Evolutionary conservation across 35 echinoderm and acorn worm species (phyloP).

Genomic region (Patiria miniata): DNA sequence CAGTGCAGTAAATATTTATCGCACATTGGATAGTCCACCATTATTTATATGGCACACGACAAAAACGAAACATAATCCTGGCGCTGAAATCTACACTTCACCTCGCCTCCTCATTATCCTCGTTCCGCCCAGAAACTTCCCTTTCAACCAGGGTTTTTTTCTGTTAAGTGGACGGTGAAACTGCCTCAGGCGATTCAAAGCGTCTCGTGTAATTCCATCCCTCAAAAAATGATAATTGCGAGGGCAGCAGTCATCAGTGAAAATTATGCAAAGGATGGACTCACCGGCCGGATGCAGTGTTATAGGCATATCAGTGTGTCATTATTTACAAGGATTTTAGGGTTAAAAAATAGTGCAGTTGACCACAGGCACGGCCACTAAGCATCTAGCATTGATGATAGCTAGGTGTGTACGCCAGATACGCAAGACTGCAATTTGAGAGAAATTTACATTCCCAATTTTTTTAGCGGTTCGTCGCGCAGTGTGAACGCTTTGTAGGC

Average conservation of each 20-base stretch:
- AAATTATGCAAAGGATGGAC: not conserved
- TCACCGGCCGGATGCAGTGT: not conserved
- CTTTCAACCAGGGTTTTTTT: not conserved
- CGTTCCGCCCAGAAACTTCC: no score
- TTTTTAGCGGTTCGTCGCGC: no score
- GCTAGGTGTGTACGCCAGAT: no score
- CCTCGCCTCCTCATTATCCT: not conserved
- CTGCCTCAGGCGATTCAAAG: not conserved
- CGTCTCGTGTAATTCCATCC: no score
- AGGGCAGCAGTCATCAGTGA: not conserved
- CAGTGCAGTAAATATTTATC: constrained; percentile 27
- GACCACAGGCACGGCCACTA: no score
- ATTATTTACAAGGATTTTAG: not conserved
- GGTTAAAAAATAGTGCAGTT: no score
- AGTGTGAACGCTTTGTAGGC: no score
- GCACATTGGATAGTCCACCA: not conserved
- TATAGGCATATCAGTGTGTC: constrained; percentile 5
- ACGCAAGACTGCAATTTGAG: no score
- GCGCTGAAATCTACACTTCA: not conserved
- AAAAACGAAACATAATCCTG: not conserved
- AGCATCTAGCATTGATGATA: no score
- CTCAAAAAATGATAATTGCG: constrained; percentile 11
- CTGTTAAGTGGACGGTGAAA: not conserved
- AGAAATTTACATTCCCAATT: no score
- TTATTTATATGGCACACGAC: not conserved